Percentiles rank a stretch among this genome's conserved stretches.
phyloP scores from a whole-genome alignment of 2,888 invertebrate species.

The Hemicrepidius hirtus region DNA sequence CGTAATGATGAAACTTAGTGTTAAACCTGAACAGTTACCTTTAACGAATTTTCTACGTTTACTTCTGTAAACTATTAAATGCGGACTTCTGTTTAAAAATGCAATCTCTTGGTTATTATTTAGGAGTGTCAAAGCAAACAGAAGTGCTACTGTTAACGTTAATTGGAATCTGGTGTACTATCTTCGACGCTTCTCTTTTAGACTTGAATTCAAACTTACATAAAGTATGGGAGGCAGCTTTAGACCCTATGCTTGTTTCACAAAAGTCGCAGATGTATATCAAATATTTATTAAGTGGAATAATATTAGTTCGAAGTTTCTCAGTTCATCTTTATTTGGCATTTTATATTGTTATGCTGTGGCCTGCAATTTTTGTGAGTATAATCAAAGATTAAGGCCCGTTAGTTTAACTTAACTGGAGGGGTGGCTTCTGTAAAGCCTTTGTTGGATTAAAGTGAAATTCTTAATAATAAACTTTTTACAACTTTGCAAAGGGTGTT shows the following conservation, averaged over 20 bases:
- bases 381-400: neutral
- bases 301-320: slow-evolving; percentile 75
- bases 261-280: slow-evolving; percentile 72
- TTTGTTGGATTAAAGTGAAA: no score
- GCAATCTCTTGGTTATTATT: slow-evolving; percentile 57
- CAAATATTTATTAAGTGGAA: slow-evolving; percentile 73
- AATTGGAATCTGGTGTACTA: slow-evolving; percentile 73
- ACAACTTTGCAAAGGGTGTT: no score
- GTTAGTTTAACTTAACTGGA: neutral
- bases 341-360: slow-evolving; percentile 75
- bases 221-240: slow-evolving; percentile 75
- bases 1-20: neutral
- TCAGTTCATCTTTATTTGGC: slow-evolving; percentile 76
- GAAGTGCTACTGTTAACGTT: slow-evolving; percentile 75
- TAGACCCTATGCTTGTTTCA: slow-evolving; percentile 71
- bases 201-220: slow-evolving; percentile 75
- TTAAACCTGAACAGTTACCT: neutral
- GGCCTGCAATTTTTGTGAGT: slow-evolving; percentile 75
- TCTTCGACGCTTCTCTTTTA: slow-evolving; percentile 75
- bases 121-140: slow-evolving; percentile 73
- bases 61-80: neutral
- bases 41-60: neutral
- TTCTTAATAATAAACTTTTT: no score
- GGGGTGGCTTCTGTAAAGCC: no score
- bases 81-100: slow-evolving; percentile 37